phyloP scores from a whole-genome alignment of 2,113 vertebrate genomes.

The Alethe diademata region DNA sequence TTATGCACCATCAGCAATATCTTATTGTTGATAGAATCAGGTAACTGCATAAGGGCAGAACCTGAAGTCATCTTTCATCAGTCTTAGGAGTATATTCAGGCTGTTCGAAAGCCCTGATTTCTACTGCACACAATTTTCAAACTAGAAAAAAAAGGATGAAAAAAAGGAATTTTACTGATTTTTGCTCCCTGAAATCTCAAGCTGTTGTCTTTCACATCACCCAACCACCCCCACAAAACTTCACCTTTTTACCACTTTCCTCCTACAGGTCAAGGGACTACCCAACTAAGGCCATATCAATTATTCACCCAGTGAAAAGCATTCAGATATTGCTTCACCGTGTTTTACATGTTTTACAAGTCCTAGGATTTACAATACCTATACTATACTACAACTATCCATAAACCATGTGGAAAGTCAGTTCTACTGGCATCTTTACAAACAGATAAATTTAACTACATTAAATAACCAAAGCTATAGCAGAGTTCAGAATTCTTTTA shows the following conservation, averaged over 20 bases:
- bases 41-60: neutral
- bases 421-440: neutral
- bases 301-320: neutral
- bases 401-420: neutral
- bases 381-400: neutral
- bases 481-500: neutral
- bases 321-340: neutral
- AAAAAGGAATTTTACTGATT: neutral
- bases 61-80: neutral
- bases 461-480: neutral
- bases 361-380: neutral
- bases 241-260: neutral
- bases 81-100: neutral
- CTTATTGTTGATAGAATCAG: neutral
- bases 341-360: neutral
- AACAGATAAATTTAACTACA: neutral
- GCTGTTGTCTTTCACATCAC: neutral
- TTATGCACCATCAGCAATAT: neutral
- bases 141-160: neutral
- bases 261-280: neutral
- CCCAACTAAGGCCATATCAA: neutral
- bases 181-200: neutral
- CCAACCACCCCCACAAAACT: accelerated
- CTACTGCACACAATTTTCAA: neutral
- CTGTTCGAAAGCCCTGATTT: neutral